Evolutionary conservation across 1,140 invertebrate species (phyloP).

Genomic region (Drosophila malerkotliana): DNA sequence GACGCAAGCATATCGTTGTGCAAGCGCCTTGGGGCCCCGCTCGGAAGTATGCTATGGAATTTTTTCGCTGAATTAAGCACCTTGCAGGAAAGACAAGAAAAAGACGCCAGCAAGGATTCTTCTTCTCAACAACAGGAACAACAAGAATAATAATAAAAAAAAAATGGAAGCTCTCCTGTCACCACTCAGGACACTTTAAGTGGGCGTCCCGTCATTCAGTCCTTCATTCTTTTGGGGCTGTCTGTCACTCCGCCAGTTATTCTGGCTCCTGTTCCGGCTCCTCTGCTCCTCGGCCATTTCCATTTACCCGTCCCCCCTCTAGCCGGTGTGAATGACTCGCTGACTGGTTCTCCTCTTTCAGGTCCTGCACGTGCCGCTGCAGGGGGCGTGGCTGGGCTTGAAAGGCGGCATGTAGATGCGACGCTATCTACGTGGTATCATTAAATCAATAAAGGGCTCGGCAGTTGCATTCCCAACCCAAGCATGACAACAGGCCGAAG

Average conservation of each 20-base stretch:
- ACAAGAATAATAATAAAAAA: background rate
- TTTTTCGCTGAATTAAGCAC: conserved; percentile 19
- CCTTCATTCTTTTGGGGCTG: conserved; percentile 12
- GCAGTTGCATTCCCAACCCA: conserved; percentile 45
- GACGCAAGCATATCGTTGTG: conserved; percentile 11
- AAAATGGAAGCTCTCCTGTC: conserved; percentile 29
- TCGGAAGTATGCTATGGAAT: conserved; percentile 9
- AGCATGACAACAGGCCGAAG: conserved; percentile 37
- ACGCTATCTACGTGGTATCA: conserved; percentile 27
- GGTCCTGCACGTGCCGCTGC: conserved; percentile 58
- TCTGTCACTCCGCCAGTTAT: conserved; percentile 14
- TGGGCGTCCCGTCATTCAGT: conserved; percentile 7
- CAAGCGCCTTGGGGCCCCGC: background rate
- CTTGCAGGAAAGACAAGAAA: conserved; percentile 14
- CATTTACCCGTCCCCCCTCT: background rate
- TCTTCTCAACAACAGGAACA: background rate
- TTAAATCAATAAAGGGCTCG: conserved; percentile 79
- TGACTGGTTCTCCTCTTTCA: conserved; percentile 42
- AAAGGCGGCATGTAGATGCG: background rate
- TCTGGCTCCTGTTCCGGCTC: conserved; percentile 1
- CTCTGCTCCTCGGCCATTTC: conserved; percentile 46
- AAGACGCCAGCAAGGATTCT: background rate
- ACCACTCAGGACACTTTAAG: conserved; percentile 40
- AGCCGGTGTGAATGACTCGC: conserved; percentile 69
- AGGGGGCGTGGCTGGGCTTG: conserved; percentile 9